These are phyloP conservation scores for Crotalus horridus DNA, from an alignment of 2,113 vertebrate genomes.

Conservation along the genomic window DNA sequence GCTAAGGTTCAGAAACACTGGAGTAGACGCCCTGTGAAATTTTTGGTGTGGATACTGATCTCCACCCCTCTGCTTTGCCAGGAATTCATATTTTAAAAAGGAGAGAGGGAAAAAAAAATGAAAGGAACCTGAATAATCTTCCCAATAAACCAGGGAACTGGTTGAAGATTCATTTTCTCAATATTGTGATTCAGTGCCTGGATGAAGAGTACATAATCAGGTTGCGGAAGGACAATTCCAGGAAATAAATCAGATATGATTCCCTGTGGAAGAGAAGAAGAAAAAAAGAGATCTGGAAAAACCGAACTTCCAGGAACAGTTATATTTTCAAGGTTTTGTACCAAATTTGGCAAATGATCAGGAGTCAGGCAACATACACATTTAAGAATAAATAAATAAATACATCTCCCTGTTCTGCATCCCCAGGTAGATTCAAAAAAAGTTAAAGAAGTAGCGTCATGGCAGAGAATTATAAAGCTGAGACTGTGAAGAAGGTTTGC, in stretches of 20 bases:
- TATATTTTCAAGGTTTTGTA: neutral
- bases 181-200: constrained; percentile 79
- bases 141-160: constrained; percentile 89
- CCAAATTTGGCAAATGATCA: neutral
- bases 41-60: neutral
- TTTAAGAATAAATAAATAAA: neutral
- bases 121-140: constrained; percentile 89
- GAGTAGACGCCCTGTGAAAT: neutral
- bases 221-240: constrained; percentile 83
- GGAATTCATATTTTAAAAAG: neutral
- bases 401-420: neutral
- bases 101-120: neutral
- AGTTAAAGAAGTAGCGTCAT: neutral
- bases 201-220: constrained; percentile 85
- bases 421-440: neutral
- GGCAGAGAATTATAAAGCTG: neutral
- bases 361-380: neutral
- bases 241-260: constrained; percentile 95
- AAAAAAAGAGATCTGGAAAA: constrained; percentile 12
- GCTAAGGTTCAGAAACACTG: neutral
- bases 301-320: neutral
- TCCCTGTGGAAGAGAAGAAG: constrained; percentile 69
- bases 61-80: neutral
- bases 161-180: constrained; percentile 79
- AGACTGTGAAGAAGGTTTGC: neutral